Base-by-base conservation (phyloP, 2,888 invertebrate species). In the Allolobophora icterica region DNA sequence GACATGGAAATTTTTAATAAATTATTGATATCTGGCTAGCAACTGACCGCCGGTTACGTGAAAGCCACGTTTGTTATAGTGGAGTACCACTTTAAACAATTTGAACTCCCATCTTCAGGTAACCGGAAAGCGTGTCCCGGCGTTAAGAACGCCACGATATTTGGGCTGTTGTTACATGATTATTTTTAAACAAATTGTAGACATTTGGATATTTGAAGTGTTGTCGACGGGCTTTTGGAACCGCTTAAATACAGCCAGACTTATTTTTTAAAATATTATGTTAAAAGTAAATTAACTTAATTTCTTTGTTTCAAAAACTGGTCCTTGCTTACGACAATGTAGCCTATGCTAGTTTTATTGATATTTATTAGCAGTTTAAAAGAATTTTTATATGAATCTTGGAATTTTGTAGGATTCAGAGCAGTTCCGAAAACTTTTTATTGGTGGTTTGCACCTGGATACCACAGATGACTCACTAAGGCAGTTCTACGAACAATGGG, bases 401-500 rank as follows among this genome's bases (percentile, higher is more conserved):
- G 24, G 11, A 30, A 30, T n/a, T 34, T 87, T 87, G 84, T 35
- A 87, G 90, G 90, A 90, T 34, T 84, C 90, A 38, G 90, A 90
- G 24, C 71, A 90, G 38, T 45, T 97, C 93, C 96, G 98, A 89
- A 99, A 99, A 95, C 96, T 99, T 91, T 99, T 99, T 94, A 98
- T 99, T 94, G 99, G 99, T n/a, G 98, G 98, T 30, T 96, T 99
- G 91, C 98, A 98, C 95, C 98, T 98, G 95, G 97, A 98, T 93
- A 98, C 98, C 19, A 98, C 98, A 34, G 98, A 98, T 94, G 97
- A 98, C 87, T 98, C 98, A 15, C 95, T 99, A 84, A 98, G 98
- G 95, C 97, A 97, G 92, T 98, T 98, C 95, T 99, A 98, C 95
- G 98, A 98, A 94, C 97, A 98, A 97, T 99, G 98, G 98, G 99